A percentile compares a stretch with the other conserved stretches of the same genome.
Evolutionary conservation across 2,113 vertebrate species (phyloP).

Genomic region (Sialia sialis): DNA sequence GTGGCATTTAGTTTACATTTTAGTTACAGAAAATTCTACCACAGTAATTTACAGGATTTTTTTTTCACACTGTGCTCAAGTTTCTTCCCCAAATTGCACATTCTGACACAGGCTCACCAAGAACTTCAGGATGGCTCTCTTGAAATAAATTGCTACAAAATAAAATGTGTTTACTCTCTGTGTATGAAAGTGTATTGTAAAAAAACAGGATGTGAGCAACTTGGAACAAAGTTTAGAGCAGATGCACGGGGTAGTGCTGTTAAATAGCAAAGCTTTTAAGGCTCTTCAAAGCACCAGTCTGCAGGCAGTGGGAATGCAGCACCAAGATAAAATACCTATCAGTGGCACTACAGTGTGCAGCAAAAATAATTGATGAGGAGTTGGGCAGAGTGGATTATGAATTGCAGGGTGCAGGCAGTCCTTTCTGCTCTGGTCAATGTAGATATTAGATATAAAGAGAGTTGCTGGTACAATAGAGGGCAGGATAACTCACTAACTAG

Average conservation of each 20-base stretch:
- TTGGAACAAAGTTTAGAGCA: constrained; percentile 44
- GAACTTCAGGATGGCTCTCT: neutral
- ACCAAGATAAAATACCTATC: constrained; percentile 62
- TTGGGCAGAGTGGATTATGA: constrained; percentile 45
- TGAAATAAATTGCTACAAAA: neutral
- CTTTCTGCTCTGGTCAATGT: constrained; percentile 17
- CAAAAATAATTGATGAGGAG: constrained; percentile 61
- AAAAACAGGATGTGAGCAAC: neutral
- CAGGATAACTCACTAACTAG: neutral
- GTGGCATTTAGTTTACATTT: neutral
- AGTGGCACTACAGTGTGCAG: constrained; percentile 3
- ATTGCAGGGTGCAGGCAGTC: neutral
- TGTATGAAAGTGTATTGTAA: neutral
- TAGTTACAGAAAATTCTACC: neutral
- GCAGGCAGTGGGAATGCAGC: constrained; percentile 57
- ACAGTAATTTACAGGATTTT: neutral
- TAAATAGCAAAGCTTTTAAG: constrained; percentile 32
- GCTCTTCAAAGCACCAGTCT: constrained; percentile 56
- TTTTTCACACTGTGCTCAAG: neutral
- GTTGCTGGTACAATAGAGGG: neutral
- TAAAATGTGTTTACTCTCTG: neutral
- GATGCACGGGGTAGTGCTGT: constrained; percentile 11
- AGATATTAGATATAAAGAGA: constrained; percentile 8
- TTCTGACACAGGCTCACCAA: neutral
- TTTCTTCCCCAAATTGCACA: neutral